Evolutionary conservation across 2,888 invertebrate species (phyloP).

Genomic region (Melieria picta): DNA sequence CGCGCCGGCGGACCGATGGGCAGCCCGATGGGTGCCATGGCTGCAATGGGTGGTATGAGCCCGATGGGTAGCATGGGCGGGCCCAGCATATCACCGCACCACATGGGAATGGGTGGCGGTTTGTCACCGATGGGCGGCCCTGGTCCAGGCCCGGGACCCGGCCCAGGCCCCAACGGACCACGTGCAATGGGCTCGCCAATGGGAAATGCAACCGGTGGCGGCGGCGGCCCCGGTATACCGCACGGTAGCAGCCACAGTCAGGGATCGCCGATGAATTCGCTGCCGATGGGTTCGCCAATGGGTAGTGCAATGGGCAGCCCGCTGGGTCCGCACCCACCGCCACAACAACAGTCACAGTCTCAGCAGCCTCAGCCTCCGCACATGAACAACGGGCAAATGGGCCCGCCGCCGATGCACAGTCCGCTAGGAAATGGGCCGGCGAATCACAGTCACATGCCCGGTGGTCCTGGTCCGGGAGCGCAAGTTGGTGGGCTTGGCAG

Average conservation of each 20-base stretch:
- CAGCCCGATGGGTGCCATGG: slow-evolving; percentile 70
- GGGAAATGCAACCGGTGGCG: slow-evolving; percentile 67
- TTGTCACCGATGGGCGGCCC: slow-evolving; percentile 71
- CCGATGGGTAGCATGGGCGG: slow-evolving; percentile 68
- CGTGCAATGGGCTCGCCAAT: slow-evolving; percentile 77
- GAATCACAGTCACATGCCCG: slow-evolving; percentile 67
- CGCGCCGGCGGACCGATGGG: slow-evolving; percentile 62
- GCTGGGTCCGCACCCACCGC: slow-evolving; percentile 63
- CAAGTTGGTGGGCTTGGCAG: slow-evolving; percentile 37
- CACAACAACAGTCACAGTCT: slow-evolving; percentile 51
- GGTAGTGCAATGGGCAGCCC: slow-evolving; percentile 79
- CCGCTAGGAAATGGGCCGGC: slow-evolving; percentile 74
- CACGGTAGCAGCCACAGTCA: slow-evolving; percentile 69
- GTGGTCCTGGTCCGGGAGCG: slow-evolving; percentile 56
- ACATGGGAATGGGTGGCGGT: slow-evolving; percentile 67
- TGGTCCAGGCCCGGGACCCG: slow-evolving; percentile 43
- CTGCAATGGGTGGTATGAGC: slow-evolving; percentile 68
- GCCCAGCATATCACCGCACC: slow-evolving; percentile 65
- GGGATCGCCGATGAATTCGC: slow-evolving; percentile 74
- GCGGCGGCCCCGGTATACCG: slow-evolving; percentile 75
- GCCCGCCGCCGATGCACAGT: slow-evolving; percentile 81
- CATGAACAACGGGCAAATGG: slow-evolving; percentile 80
- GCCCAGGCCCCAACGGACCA: slow-evolving; percentile 66
- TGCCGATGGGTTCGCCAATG: slow-evolving; percentile 79
- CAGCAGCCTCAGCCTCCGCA: slow-evolving; percentile 59